A percentile compares a stretch with the other conserved stretches of the same genome.
Conservation (phyloP, 2,113 vertebrate species). For the Phyllostomus hastatus region DNA sequence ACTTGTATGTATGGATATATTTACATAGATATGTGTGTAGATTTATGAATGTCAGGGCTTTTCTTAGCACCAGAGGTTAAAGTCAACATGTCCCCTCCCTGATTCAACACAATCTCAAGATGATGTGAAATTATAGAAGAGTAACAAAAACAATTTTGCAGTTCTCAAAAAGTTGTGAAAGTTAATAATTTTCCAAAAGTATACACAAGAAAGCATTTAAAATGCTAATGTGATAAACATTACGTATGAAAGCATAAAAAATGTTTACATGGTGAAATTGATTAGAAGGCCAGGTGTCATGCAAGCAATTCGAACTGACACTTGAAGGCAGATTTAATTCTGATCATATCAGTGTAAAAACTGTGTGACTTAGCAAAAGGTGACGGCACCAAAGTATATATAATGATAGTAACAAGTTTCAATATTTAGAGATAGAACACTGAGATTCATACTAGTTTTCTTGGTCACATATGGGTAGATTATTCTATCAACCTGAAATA, state of each 20-base stretch:
- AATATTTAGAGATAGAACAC: neutral
- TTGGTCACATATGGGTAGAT: neutral
- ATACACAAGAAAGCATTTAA: neutral
- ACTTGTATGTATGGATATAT: neutral
- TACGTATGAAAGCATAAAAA: neutral
- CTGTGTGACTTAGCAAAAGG: neutral
- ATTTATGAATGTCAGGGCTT: neutral
- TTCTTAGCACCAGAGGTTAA: neutral
- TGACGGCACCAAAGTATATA: neutral
- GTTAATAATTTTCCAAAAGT: slow-evolving; percentile 36
- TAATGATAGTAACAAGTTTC: neutral
- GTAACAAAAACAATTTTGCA: slow-evolving; percentile 3
- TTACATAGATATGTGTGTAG: neutral
- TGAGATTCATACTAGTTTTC: neutral
- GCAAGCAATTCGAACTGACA: neutral
- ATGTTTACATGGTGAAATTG: neutral
- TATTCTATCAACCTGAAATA: neutral
- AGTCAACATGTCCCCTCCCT: neutral
- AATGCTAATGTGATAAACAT: neutral
- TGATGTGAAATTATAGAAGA: neutral
- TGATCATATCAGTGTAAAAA: neutral
- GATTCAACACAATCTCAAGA: neutral
- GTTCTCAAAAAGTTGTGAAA: neutral
- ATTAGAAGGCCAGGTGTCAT: neutral
- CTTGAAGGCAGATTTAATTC: neutral